phyloP scores from a whole-genome alignment of 2,113 vertebrate genomes.

The Kobus ellipsiprymnus region DNA sequence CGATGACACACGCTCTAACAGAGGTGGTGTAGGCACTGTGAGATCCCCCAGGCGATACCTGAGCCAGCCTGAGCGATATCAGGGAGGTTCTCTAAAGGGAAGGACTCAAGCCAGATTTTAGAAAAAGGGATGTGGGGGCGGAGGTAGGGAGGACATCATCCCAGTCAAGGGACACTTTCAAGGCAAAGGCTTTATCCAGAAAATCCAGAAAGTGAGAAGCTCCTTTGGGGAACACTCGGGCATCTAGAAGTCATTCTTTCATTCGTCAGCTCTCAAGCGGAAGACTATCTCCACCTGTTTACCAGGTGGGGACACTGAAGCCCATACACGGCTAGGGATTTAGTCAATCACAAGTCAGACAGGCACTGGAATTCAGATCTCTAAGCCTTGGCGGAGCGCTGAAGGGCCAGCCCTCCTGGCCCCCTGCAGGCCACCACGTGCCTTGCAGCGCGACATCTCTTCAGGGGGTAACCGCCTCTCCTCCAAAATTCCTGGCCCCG shows the following conservation, averaged over 20 bases:
- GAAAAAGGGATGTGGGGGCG: neutral
- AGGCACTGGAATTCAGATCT: neutral
- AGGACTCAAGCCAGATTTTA: neutral
- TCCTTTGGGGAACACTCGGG: neutral
- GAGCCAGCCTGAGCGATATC: neutral
- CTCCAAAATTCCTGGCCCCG: neutral
- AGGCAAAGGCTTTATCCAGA: neutral
- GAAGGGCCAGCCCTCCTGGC: neutral
- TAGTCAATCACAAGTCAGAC: neutral
- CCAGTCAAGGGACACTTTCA: neutral
- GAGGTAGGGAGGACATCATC: too few relatives aligned
- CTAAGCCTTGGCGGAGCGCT: too few relatives aligned
- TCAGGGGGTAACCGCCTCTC: fast-evolving
- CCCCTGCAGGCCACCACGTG: neutral
- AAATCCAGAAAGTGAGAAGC: neutral
- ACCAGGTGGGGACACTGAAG: neutral
- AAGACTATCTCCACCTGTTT: neutral
- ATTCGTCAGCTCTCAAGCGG: neutral
- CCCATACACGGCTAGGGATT: too few relatives aligned
- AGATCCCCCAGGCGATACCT: neutral
- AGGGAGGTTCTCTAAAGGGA: neutral
- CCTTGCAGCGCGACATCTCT: neutral
- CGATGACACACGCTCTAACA: fast-evolving
- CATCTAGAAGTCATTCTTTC: neutral
- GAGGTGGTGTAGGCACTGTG: neutral